Evolutionary conservation across 37 sponge, comb jelly and placozoan species (phyloP).

Genomic region (Hexactinellida sp.): DNA sequence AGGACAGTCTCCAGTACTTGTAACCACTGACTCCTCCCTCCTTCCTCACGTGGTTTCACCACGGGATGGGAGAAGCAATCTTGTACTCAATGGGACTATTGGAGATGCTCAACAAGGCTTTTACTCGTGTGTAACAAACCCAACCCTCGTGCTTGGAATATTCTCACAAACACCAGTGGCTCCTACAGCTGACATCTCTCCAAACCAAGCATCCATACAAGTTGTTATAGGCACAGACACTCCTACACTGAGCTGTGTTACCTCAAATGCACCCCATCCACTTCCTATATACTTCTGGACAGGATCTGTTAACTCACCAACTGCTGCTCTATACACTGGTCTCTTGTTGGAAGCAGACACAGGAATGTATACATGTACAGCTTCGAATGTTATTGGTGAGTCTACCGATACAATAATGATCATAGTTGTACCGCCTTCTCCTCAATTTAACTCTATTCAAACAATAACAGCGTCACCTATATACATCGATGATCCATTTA

Average conservation of each 20-base stretch:
- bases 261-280: neutral
- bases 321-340: neutral
- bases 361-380: neutral
- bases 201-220: neutral
- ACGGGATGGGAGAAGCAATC: neutral
- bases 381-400: neutral
- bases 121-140: neutral
- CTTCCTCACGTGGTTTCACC: neutral
- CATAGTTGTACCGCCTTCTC: neutral
- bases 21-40: neutral
- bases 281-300: neutral
- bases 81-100: neutral
- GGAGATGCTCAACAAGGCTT: neutral
- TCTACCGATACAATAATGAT: neutral
- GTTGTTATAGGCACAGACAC: neutral
- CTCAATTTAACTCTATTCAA: conserved; percentile 7
- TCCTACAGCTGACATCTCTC: neutral
- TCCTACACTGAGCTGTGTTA: neutral
- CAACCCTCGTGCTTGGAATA: neutral
- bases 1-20: neutral
- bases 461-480: neutral
- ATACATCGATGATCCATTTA: neutral
- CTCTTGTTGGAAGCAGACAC: neutral
- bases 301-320: neutral
- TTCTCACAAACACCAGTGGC: neutral